Percentiles rank a stretch among this genome's conserved stretches.
Conservation (phyloP, 2,888 invertebrate genomes). For the Euphydryas editha region DNA sequence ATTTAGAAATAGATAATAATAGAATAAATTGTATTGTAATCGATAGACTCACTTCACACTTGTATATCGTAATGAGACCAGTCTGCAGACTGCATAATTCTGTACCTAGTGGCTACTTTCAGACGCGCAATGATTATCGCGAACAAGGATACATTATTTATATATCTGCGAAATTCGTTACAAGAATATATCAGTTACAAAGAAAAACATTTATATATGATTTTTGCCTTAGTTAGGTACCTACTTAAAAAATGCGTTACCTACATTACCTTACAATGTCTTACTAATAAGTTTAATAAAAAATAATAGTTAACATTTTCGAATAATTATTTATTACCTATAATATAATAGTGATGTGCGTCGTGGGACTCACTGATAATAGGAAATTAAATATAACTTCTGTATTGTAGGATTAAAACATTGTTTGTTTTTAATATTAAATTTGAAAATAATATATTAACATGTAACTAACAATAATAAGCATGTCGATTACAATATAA, state of each 20-base stretch:
- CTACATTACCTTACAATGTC: background rate
- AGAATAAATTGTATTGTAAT: slow-evolving; percentile 41
- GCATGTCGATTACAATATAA: background rate
- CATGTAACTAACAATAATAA: too few relatives aligned
- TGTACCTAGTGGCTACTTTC: slow-evolving; percentile 56
- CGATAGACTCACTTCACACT: slow-evolving; percentile 68
- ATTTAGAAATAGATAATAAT: background rate
- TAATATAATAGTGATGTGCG: background rate
- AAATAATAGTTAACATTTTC: slow-evolving; percentile 21
- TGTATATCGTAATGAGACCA: slow-evolving; percentile 57
- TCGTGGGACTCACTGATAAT: background rate
- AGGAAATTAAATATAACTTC: background rate
- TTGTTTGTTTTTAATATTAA: too few relatives aligned
- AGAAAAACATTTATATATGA: background rate
- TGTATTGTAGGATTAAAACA: too few relatives aligned
- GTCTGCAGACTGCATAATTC: slow-evolving; percentile 61
- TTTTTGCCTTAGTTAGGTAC: background rate
- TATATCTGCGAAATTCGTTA: slow-evolving; percentile 40
- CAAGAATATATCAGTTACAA: background rate
- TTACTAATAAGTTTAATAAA: background rate
- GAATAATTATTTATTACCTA: background rate
- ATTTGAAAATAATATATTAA: too few relatives aligned
- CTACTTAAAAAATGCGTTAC: too few relatives aligned
- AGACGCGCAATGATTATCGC: slow-evolving; percentile 61
- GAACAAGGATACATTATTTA: slow-evolving; percentile 46